Percentiles rank a stretch among this genome's conserved stretches.
Conservation (phyloP, 2,113 vertebrate species). For the Ellobius talpinus region DNA sequence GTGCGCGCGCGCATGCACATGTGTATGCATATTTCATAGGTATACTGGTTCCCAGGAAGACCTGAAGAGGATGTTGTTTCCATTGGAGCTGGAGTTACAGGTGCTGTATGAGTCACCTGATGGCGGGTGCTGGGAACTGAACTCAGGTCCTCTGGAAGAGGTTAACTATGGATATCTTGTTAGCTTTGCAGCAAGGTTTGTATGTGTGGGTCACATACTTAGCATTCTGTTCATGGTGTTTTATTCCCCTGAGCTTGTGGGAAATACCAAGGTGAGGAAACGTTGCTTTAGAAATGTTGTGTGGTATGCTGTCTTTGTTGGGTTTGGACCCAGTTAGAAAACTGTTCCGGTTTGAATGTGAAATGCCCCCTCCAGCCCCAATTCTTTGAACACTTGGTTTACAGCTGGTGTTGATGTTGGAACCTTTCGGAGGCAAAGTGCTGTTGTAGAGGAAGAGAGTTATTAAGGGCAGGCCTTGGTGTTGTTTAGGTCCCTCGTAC, state of each 20-base stretch:
- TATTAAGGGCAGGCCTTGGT: background rate
- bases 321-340: background rate
- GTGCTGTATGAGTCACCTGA: background rate
- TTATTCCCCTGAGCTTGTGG: background rate
- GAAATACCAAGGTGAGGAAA: background rate
- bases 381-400: background rate
- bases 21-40: too few species aligned
- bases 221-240: too few species aligned
- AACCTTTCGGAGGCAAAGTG: background rate
- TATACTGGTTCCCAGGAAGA: background rate
- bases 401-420: too few species aligned
- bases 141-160: background rate
- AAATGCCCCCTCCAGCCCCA: background rate
- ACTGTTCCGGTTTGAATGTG: background rate
- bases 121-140: background rate
- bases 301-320: background rate
- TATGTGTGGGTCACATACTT: background rate
- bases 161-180: background rate
- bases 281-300: background rate
- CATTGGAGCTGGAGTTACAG: background rate
- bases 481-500: background rate
- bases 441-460: background rate
- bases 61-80: background rate
- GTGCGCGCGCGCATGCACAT: accelerated
- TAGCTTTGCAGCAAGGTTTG: background rate